Percentiles rank a stretch among this genome's conserved stretches.
These are phyloP conservation scores for Leptodirus hochenwartii DNA, from an alignment of 2,888 invertebrate genomes.

Conservation along the genomic window DNA sequence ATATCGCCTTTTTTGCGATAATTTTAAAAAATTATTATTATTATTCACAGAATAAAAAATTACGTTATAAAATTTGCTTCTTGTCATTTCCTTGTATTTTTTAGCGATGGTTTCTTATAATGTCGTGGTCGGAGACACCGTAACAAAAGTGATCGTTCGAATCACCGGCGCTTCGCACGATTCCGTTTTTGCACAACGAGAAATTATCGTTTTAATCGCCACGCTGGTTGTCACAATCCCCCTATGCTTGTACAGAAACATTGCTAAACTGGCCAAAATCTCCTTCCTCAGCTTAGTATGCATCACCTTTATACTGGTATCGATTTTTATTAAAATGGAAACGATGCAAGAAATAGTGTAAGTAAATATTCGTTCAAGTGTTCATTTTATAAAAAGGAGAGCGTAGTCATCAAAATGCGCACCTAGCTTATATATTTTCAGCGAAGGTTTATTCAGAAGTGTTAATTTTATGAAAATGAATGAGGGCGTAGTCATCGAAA, in stretches of 20 bases:
- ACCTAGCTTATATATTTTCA: too few species aligned
- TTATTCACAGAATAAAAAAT: conserved; percentile 3
- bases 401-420: too few species aligned
- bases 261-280: conserved; percentile 48
- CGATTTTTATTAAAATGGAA: conserved; percentile 41
- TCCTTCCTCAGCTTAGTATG: conserved; percentile 50
- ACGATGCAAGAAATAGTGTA: conserved; percentile 42
- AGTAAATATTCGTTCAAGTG: conserved; percentile 25
- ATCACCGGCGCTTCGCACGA: conserved; percentile 37
- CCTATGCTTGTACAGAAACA: conserved; percentile 60
- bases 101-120: conserved; percentile 78
- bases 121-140: conserved; percentile 71
- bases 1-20: too few species aligned
- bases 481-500: too few species aligned
- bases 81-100: conserved; percentile 18
- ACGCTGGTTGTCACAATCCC: conserved; percentile 60
- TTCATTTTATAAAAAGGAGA: too few species aligned
- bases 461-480: too few species aligned
- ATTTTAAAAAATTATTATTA: not conserved
- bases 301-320: conserved; percentile 50
- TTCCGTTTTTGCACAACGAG: conserved; percentile 39
- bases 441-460: too few species aligned
- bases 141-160: conserved; percentile 62
- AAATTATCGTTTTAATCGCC: conserved; percentile 50
- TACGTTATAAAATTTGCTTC: not conserved